Base-by-base conservation (phyloP, 2,888 invertebrate genomes). In the Thymelicus lineola region DNA sequence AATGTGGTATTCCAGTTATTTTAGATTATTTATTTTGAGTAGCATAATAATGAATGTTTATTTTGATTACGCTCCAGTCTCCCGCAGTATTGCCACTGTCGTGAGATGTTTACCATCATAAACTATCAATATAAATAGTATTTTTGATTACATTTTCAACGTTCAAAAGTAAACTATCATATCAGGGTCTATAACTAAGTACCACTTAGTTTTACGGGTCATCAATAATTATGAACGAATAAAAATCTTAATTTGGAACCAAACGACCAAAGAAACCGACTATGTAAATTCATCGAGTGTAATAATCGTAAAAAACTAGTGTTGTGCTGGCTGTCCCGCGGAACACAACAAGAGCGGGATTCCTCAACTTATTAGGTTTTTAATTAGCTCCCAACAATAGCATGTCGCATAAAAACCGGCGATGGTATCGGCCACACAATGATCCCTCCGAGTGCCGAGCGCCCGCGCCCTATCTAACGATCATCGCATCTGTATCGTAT, bases 291-390 rank as follows among this genome's bases (percentile, higher is more conserved):
- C 59, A 59, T 38, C 38, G 42, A 17, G 6, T 14, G 17, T 59
- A 42, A 59, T 42, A 17, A 17, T 35, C 42, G 17, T 59, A 42
- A 59, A 59, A 59, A 42, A 28, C 10, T 17, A 17, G 36, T 57
- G 57, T 57, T n/a, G n/a, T n/a, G 38, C 38, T 38, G 38, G 7
- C 38, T 6, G 38, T 38, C 38, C 28, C 28, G 38, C n/a, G 38
- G 15, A 59, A 14, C 38, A 59, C 28, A 38, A 59, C 14, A 17
- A 36, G 38, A 20, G 38, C n/a, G 20, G 42, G 48, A 66, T 66
- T 66, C 66, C 66, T 66, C 59, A 50, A 66, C 59, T 66, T 66
- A 66, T 66, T 59, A 59, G 50, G n/a, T 66, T 66, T 60, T 66
- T 66, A 66, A 66, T 66, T 66, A 66, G 53, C 50, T 15, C 42